These are phyloP conservation scores for Synergus itoensis DNA, from an alignment of 2,888 invertebrate genomes.

Conservation along the genomic window DNA sequence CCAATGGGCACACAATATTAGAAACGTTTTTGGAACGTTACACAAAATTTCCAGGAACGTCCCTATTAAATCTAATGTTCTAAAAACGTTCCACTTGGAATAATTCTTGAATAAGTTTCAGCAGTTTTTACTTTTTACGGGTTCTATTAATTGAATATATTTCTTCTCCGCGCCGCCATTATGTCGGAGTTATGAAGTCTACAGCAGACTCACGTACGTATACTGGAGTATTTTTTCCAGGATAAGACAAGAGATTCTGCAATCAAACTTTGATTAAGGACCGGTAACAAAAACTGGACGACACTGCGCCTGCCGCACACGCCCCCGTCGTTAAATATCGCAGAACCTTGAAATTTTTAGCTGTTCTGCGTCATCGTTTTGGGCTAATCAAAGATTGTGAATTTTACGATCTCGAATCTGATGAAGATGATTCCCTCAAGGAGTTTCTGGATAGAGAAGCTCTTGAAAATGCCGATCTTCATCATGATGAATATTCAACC, in stretches of 20 bases:
- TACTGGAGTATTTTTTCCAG: not conserved
- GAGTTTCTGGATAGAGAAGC: constrained; percentile 47
- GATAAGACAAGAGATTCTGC: constrained; percentile 21
- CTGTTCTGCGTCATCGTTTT: constrained; percentile 14
- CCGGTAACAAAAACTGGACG: constrained; percentile 48
- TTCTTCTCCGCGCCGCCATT: not conserved
- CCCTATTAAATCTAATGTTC: too few species aligned
- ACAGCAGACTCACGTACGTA: not conserved
- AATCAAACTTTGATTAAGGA: constrained; percentile 43
- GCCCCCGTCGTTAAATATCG: constrained; percentile 65
- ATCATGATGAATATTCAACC: not conserved
- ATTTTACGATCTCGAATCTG: constrained; percentile 48
- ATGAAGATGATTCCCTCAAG: constrained; percentile 52
- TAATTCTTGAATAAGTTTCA: not conserved
- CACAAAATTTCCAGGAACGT: too few species aligned
- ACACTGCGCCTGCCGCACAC: constrained; percentile 61
- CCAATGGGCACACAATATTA: too few species aligned
- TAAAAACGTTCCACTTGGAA: not conserved
- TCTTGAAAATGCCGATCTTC: constrained; percentile 12
- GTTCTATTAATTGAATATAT: not conserved
- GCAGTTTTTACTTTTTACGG: not conserved
- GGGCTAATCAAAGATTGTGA: constrained; percentile 62
- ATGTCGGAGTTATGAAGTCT: not conserved
- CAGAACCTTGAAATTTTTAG: constrained; percentile 54
- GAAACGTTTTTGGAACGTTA: too few species aligned